Conservation (phyloP, 2,888 invertebrate species). For the Polyommatus iphigenia region DNA sequence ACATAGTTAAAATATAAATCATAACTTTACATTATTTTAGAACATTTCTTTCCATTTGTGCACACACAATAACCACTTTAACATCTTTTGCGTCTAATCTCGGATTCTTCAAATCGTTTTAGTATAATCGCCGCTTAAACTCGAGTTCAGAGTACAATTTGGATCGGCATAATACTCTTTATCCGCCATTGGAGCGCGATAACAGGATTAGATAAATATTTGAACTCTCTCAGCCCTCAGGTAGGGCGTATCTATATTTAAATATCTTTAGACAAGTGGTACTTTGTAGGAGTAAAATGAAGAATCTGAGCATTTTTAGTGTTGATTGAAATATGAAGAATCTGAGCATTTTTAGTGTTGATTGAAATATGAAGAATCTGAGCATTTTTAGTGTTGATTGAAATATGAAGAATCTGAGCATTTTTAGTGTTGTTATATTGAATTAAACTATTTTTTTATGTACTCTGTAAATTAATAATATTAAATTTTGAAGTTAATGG, state of each 20-base stretch:
- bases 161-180: not conserved
- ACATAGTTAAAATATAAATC: too few species aligned
- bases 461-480: too few species aligned
- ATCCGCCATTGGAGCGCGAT: not conserved
- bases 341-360: too few species aligned
- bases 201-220: conserved; percentile 14
- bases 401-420: not conserved
- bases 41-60: not conserved
- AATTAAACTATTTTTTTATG: too few species aligned
- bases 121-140: conserved; percentile 2
- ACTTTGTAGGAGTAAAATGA: not conserved
- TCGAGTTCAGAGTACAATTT: conserved; percentile 11
- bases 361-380: not conserved
- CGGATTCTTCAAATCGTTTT: not conserved
- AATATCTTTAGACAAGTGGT: not conserved
- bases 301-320: too few species aligned
- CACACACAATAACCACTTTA: not conserved
- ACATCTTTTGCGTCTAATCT: not conserved
- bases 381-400: too few species aligned
- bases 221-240: not conserved
- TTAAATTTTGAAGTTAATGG: too few species aligned
- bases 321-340: not conserved
- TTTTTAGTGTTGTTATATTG: too few species aligned
- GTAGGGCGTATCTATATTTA: not conserved
- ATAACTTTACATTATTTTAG: too few species aligned